These are phyloP conservation scores for Zygaena filipendulae DNA, from an alignment of 2,888 invertebrate species.

Conservation along the genomic window DNA sequence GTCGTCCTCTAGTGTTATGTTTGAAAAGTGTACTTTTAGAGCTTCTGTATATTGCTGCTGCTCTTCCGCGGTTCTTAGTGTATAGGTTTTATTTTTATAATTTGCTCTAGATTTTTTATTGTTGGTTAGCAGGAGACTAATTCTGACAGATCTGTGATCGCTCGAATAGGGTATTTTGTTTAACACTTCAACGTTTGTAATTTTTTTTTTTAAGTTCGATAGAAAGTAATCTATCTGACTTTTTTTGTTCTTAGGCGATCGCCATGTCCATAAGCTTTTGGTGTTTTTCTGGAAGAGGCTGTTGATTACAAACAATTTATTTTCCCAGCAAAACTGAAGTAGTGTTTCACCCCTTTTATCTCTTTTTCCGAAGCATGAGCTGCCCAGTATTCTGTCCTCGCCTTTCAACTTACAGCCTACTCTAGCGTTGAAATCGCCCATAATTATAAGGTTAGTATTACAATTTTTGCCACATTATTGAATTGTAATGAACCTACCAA, in stretches of 20 bases:
- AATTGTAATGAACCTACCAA: no score
- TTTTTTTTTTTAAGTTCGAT: constrained; percentile 7
- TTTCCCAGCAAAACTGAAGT: constrained; percentile 12
- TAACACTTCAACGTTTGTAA: constrained; percentile 10
- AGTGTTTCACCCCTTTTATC: constrained; percentile 14
- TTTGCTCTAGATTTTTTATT: constrained; percentile 8
- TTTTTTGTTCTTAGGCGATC: constrained; percentile 10
- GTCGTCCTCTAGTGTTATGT: constrained; percentile 2
- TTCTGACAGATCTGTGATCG: constrained; percentile 10
- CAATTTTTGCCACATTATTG: constrained; percentile 2
- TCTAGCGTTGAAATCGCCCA: constrained; percentile 8
- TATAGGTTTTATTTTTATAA: constrained; percentile 3
- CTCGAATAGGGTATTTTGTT: constrained; percentile 8
- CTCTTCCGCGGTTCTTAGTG: constrained; percentile 5
- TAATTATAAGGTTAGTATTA: constrained; percentile 3
- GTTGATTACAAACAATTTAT: constrained; percentile 10
- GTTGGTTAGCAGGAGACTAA: constrained; percentile 3
- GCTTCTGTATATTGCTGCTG: constrained; percentile 6
- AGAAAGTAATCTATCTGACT: constrained; percentile 11
- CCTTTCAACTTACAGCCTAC: constrained; percentile 6
- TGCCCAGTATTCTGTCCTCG: constrained; percentile 11
- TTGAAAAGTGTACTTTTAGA: constrained; percentile 1
- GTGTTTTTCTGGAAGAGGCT: constrained; percentile 13
- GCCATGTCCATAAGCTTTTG: constrained; percentile 10
- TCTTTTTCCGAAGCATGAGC: constrained; percentile 14